Evolutionary conservation across 2,113 vertebrate genomes (phyloP).

Genomic region (Peromyscus leucopus): DNA sequence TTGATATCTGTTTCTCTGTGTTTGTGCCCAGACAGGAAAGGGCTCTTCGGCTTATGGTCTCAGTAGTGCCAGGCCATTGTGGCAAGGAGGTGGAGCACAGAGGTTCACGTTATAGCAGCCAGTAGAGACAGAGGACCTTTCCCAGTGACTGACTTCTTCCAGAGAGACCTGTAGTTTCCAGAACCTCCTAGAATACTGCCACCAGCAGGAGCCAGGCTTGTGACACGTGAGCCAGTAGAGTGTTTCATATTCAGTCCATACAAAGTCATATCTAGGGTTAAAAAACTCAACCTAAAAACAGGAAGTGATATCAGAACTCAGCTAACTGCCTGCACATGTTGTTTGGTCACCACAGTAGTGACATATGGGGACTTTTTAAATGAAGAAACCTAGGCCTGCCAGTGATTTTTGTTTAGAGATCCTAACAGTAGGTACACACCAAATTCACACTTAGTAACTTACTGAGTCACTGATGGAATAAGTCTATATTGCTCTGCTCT

Average conservation of each 20-base stretch:
- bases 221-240: not conserved
- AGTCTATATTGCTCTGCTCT: not conserved
- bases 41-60: not conserved
- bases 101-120: not conserved
- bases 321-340: slow-evolving; percentile 1
- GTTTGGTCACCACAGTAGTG: not conserved
- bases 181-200: not conserved
- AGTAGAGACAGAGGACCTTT: not conserved
- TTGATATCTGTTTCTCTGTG: not conserved
- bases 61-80: not conserved
- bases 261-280: not conserved
- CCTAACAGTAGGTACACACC: not conserved
- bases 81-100: not conserved
- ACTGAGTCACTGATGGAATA: slow-evolving; percentile 36
- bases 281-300: slow-evolving; percentile 19
- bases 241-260: not conserved
- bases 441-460: not conserved
- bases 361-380: not conserved
- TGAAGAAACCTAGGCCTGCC: not conserved
- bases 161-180: not conserved
- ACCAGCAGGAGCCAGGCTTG: not conserved
- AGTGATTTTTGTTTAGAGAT: slow-evolving; percentile 26
- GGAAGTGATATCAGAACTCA: slow-evolving; percentile 15
- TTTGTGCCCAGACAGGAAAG: not conserved
- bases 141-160: not conserved